A percentile compares a stretch with the other conserved stretches of the same genome.
These are phyloP conservation scores for Orycteropus afer DNA, from an alignment of 2,113 vertebrate genomes.

Conservation along the genomic window DNA sequence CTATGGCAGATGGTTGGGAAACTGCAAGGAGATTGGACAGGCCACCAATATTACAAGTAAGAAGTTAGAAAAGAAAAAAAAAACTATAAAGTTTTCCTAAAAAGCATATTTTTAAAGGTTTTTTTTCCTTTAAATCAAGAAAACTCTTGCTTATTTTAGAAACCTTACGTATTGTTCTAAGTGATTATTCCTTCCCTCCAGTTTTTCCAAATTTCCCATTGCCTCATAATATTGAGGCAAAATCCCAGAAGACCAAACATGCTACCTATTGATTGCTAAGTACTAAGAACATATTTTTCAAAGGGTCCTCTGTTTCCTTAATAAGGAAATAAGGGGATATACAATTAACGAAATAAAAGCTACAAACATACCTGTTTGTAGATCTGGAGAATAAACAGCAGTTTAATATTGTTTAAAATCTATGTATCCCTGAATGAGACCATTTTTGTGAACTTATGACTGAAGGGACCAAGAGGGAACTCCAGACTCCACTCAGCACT, in stretches of 20 bases:
- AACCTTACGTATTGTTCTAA: neutral
- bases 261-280: accelerated
- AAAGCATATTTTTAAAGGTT: neutral
- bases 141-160: neutral
- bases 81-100: neutral
- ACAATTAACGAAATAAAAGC: neutral
- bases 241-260: neutral
- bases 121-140: neutral
- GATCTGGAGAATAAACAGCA: neutral
- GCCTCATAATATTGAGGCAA: neutral
- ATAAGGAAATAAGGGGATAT: neutral
- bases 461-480: accelerated
- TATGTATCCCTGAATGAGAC: too few relatives aligned
- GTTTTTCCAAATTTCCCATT: neutral
- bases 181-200: neutral
- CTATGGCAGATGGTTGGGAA: constrained; percentile 91
- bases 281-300: accelerated
- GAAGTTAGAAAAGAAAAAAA: neutral
- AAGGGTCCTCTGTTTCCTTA: neutral
- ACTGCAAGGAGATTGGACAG: constrained; percentile 89
- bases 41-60: constrained; percentile 87
- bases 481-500: neutral
- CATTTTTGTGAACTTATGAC: accelerated
- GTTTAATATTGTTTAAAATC: neutral
- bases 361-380: neutral